These are phyloP conservation scores for Lepidocolaptes lacrymiger DNA, from an alignment of 2,797 vertebrate genomes.

Conservation along the genomic window DNA sequence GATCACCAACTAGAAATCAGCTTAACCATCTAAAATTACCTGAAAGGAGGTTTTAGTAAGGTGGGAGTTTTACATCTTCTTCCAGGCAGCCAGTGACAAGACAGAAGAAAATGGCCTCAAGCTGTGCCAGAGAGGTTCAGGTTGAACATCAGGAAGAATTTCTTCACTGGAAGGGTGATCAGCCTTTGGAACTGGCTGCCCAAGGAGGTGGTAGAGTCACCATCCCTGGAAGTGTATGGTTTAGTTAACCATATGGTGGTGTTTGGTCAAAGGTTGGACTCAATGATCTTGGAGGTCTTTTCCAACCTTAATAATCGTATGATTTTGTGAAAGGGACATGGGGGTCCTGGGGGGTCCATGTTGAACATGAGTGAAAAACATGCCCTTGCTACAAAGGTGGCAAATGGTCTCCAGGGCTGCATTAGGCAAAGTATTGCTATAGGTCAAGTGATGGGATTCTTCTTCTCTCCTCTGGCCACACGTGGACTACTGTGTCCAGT, in stretches of 20 bases:
- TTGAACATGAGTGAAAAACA: rapidly evolving
- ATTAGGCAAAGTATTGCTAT: background rate
- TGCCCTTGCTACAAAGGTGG: background rate
- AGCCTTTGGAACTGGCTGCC: background rate
- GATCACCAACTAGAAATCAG: background rate
- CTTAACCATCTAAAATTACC: background rate
- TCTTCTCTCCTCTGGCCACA: background rate
- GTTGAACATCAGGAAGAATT: background rate
- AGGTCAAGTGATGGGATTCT: background rate
- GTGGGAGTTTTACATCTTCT: background rate
- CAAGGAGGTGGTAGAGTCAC: background rate
- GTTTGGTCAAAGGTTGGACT: background rate
- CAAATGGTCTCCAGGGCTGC: background rate
- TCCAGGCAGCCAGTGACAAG: background rate
- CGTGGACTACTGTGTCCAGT: background rate
- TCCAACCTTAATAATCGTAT: background rate
- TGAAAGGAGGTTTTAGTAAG: background rate
- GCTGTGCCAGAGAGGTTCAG: background rate
- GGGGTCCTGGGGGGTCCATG: background rate
- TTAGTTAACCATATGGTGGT: background rate
- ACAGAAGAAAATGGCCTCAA: background rate
- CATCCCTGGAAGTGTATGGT: background rate
- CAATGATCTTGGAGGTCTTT: background rate
- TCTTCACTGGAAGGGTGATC: background rate
- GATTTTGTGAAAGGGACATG: background rate